phyloP scores from a whole-genome alignment of 37 sponge, comb jelly and placozoan species.

The Diacarnus erythraeanus region DNA sequence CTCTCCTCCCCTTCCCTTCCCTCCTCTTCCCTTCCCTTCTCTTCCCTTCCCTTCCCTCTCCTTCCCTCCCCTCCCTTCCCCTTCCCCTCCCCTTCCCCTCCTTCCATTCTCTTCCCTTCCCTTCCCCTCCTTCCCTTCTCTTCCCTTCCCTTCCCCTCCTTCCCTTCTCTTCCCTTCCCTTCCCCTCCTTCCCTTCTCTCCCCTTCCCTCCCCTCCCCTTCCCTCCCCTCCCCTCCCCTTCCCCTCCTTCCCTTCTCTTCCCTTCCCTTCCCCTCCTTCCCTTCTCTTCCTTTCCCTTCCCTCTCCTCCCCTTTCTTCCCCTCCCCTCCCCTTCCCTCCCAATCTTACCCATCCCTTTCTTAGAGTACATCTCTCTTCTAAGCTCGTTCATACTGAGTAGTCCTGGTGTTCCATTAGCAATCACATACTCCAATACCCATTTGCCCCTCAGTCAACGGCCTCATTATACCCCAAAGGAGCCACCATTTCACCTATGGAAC shows the following conservation, averaged over 20 bases:
- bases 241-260: conserved; percentile 12
- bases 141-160: conserved; percentile 1
- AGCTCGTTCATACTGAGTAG: neutral
- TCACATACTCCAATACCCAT: neutral
- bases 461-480: neutral
- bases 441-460: conserved; percentile 43
- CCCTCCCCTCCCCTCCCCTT: conserved; percentile 12
- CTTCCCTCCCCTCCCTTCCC: conserved; percentile 8
- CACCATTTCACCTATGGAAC: conserved; percentile 22
- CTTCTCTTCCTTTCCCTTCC: neutral
- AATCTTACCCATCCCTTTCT: too few species aligned
- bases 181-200: neutral
- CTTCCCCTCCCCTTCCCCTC: conserved; percentile 4
- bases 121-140: conserved; percentile 4
- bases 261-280: neutral
- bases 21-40: neutral
- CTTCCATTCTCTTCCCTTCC: neutral
- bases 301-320: neutral
- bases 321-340: too few species aligned
- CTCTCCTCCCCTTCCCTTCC: conserved; percentile 1
- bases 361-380: conserved; percentile 29
- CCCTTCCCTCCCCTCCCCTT: neutral
- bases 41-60: neutral
- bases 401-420: conserved; percentile 1
- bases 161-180: conserved; percentile 3